These are phyloP conservation scores for Criorhina ranunculi DNA, from an alignment of 2,888 invertebrate genomes.

Conservation along the genomic window DNA sequence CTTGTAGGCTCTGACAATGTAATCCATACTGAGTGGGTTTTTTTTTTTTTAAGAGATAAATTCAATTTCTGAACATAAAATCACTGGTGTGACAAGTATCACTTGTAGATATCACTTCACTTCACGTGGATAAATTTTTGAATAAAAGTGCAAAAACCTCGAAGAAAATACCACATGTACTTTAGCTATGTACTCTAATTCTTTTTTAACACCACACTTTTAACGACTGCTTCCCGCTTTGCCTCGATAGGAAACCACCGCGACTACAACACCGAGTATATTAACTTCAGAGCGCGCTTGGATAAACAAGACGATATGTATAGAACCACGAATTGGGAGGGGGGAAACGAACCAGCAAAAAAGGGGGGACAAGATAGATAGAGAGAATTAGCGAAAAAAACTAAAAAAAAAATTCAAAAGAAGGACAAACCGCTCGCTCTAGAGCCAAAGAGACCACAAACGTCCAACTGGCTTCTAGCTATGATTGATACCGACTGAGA, in stretches of 20 bases:
- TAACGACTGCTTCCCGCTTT: constrained; percentile 55
- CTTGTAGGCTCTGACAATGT: constrained; percentile 84
- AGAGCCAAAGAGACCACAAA: constrained; percentile 51
- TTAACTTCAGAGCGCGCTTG: constrained; percentile 58
- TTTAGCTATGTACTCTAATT: constrained; percentile 45
- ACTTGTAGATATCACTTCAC: constrained; percentile 16
- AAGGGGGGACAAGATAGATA: constrained; percentile 50
- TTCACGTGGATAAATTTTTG: constrained; percentile 27
- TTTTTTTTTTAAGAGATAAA: constrained; percentile 22
- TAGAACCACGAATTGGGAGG: constrained; percentile 9
- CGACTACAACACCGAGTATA: constrained; percentile 41
- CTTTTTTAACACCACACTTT: constrained; percentile 41
- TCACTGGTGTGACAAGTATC: constrained; percentile 13
- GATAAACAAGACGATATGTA: constrained; percentile 32
- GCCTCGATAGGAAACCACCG: constrained; percentile 62
- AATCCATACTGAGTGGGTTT: constrained; percentile 81
- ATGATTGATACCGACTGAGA: constrained; percentile 73
- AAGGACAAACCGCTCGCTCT: constrained; percentile 39
- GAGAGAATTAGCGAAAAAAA: constrained; percentile 21
- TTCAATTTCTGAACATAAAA: constrained; percentile 20
- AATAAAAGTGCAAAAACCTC: constrained; percentile 31
- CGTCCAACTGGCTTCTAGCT: constrained; percentile 68
- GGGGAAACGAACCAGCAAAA: constrained; percentile 19
- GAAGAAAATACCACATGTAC: constrained; percentile 47
- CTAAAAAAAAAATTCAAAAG: constrained; percentile 20